A percentile compares a stretch with the other conserved stretches of the same genome.
phyloP scores from a whole-genome alignment of 2,797 vertebrate genomes.

The Eulemur rubriventer region DNA sequence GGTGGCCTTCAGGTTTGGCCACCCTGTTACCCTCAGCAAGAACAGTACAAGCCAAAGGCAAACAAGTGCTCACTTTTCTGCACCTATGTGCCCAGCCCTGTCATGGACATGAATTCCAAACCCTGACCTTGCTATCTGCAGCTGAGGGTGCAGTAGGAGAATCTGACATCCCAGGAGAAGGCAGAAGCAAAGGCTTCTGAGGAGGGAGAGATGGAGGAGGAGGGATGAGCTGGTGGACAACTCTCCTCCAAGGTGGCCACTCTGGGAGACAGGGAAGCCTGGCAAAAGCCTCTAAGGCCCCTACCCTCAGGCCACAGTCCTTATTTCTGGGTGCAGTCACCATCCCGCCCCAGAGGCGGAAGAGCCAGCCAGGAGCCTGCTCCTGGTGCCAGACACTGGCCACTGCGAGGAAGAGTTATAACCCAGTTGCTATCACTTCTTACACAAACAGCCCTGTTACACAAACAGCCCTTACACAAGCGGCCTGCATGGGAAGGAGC shows the following conservation, averaged over 20 bases:
- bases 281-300: background rate
- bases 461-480: too few relatives aligned
- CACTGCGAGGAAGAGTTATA: too few relatives aligned
- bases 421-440: too few relatives aligned
- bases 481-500: too few relatives aligned
- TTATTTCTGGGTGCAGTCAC: conserved; percentile 43
- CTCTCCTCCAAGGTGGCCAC: background rate
- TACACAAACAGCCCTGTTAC: conserved; percentile 88
- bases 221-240: background rate
- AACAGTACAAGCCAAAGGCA: background rate
- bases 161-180: background rate
- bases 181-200: background rate
- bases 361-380: background rate
- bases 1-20: background rate
- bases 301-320: background rate
- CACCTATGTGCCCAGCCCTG: background rate
- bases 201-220: background rate
- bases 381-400: too few relatives aligned
- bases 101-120: too few relatives aligned
- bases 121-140: background rate
- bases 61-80: background rate
- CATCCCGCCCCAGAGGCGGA: background rate
- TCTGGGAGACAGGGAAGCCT: background rate
- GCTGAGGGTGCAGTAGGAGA: background rate
- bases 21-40: background rate